Conservation (phyloP, 2,888 invertebrate genomes). For the Eutolmus rufibarbis region DNA sequence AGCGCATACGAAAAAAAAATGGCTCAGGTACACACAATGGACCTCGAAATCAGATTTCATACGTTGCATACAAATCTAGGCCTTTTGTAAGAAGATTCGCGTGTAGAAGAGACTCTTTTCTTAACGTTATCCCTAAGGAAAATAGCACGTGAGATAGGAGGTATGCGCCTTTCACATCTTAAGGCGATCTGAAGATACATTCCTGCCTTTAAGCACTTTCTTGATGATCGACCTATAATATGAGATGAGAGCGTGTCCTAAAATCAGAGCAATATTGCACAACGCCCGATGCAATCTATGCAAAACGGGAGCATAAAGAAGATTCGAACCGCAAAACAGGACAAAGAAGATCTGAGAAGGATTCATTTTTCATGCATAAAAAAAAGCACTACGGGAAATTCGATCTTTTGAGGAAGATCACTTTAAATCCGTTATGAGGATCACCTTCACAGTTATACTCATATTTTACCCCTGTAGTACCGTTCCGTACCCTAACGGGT, state of each 20-base stretch:
- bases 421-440: conserved; percentile 12
- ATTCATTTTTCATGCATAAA: background rate
- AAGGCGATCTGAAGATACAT: conserved; percentile 10
- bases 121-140: background rate
- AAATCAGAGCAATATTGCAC: conserved; percentile 5
- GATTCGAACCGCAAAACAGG: background rate
- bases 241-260: background rate
- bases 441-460: conserved; percentile 25
- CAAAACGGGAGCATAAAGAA: background rate
- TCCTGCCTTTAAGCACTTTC: conserved; percentile 32
- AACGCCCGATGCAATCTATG: conserved; percentile 5
- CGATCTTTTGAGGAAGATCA: conserved; percentile 21
- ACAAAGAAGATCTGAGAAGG: background rate
- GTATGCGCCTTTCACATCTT: conserved; percentile 13
- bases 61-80: conserved; percentile 28
- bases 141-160: conserved; percentile 36
- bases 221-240: background rate
- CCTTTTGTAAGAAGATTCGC: conserved; percentile 27
- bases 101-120: conserved; percentile 12
- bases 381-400: conserved; percentile 2
- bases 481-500: background rate
- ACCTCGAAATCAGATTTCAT: conserved; percentile 36
- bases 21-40: conserved; percentile 22
- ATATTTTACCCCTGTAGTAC: background rate
- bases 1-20: background rate